phyloP scores from a whole-genome alignment of 2,113 vertebrate genomes.

The Tragelaphus strepsiceros region DNA sequence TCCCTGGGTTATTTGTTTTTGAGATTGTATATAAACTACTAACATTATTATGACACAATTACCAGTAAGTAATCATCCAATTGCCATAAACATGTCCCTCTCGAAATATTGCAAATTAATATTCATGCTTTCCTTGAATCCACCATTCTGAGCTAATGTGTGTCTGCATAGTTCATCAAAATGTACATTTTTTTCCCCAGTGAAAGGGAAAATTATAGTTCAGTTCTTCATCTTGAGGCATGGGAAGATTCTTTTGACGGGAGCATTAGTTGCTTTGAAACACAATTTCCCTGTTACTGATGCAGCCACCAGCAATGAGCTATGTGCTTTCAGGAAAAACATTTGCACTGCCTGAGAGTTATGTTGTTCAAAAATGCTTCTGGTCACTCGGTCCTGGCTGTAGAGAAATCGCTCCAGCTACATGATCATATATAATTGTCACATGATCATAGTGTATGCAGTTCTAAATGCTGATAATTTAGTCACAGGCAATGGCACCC shows the following conservation, averaged over 20 bases:
- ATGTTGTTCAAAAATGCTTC: slow-evolving; percentile 40
- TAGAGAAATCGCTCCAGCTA: background rate
- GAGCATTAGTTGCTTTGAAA: slow-evolving; percentile 35
- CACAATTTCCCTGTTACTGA: background rate
- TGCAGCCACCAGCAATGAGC: slow-evolving; percentile 6
- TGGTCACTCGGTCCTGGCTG: slow-evolving; percentile 32
- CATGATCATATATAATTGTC: background rate
- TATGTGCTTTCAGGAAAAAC: slow-evolving; percentile 30
- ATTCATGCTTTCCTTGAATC: slow-evolving; percentile 75
- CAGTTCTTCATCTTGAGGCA: slow-evolving; percentile 46
- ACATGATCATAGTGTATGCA: slow-evolving; percentile 27
- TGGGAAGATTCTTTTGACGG: slow-evolving; percentile 13
- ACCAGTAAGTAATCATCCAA: slow-evolving; percentile 78
- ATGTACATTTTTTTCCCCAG: slow-evolving; percentile 2
- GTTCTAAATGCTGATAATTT: slow-evolving; percentile 22
- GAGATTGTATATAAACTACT: slow-evolving; percentile 73
- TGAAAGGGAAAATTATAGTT: slow-evolving; percentile 59
- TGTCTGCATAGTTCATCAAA: slow-evolving; percentile 72
- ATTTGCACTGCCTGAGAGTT: background rate
- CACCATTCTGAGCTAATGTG: slow-evolving; percentile 67
- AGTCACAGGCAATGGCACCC: background rate
- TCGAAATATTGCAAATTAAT: slow-evolving; percentile 80
- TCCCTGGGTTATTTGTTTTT: slow-evolving; percentile 74
- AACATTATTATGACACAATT: slow-evolving; percentile 80
- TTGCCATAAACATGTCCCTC: slow-evolving; percentile 78